Conservation (phyloP, 2,797 vertebrate species). For the Setipinna tenuifilis region DNA sequence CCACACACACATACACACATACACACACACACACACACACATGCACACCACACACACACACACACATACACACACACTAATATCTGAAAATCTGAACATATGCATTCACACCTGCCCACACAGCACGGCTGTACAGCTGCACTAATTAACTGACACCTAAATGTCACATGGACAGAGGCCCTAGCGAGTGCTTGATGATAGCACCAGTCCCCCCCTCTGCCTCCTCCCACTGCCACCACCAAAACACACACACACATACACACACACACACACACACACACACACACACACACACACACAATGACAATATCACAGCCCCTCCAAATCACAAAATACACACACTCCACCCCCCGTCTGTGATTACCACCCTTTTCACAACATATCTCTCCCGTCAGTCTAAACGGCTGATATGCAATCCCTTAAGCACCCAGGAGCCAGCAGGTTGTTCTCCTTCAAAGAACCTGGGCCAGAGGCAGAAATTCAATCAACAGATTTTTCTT, state of each 20-base stretch:
- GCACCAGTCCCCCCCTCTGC: not conserved
- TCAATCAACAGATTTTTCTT: slow-evolving; percentile 10
- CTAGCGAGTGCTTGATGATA: slow-evolving; percentile 17
- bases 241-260: slow-evolving; percentile 9
- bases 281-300: slow-evolving; percentile 15
- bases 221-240: slow-evolving; percentile 7
- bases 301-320: slow-evolving; percentile 17
- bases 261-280: not conserved
- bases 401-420: not conserved
- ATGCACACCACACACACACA: slow-evolving; percentile 29
- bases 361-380: slow-evolving; percentile 17
- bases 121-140: slow-evolving; percentile 16
- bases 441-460: not conserved
- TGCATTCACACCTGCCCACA: slow-evolving; percentile 16
- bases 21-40: slow-evolving; percentile 6
- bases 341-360: slow-evolving; percentile 1
- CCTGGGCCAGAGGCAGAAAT: not conserved
- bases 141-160: slow-evolving; percentile 52
- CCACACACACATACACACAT: not conserved
- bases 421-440: not conserved
- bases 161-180: slow-evolving; percentile 46
- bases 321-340: slow-evolving; percentile 13
- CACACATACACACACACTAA: not conserved
- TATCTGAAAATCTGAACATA: not conserved
- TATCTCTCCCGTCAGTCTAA: slow-evolving; percentile 26